Evolutionary conservation across 2,888 invertebrate species (phyloP).

Genomic region (Orthosia incerta): DNA sequence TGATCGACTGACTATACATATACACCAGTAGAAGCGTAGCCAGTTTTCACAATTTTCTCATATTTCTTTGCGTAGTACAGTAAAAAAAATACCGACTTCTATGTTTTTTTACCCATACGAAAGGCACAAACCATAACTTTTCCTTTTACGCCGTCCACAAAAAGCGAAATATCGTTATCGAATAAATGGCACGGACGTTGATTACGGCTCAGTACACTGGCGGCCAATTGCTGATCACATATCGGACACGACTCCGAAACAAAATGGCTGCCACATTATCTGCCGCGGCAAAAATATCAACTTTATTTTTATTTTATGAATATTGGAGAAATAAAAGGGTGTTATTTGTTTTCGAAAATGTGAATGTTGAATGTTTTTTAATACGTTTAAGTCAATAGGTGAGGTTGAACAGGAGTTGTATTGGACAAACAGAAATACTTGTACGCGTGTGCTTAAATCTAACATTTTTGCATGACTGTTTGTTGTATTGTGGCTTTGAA

Average conservation of each 20-base stretch:
- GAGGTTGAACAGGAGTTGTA: conserved; percentile 8
- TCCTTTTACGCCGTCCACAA: conserved; percentile 39
- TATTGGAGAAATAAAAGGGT: conserved; percentile 54
- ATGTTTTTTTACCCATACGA: conserved; percentile 23
- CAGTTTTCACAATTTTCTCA: not conserved
- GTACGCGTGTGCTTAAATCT: conserved; percentile 6
- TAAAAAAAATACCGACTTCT: not conserved
- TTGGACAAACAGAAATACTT: conserved; percentile 36
- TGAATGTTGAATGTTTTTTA: conserved; percentile 39
- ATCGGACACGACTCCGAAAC: conserved; percentile 60
- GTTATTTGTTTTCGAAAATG: conserved; percentile 53
- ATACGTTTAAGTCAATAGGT: conserved; percentile 35
- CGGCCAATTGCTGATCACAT: conserved; percentile 70
- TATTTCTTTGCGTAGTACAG: not conserved
- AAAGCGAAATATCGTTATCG: conserved; percentile 58
- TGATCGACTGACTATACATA: not conserved
- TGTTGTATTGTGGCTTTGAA: not conserved
- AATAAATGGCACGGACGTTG: conserved; percentile 64
- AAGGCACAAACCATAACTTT: conserved; percentile 48
- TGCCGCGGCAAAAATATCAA: conserved; percentile 62
- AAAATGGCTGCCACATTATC: conserved; percentile 62
- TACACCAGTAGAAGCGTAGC: not conserved
- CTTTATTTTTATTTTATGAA: conserved; percentile 63
- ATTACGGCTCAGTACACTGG: conserved; percentile 67
- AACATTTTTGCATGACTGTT: conserved; percentile 21